Base-by-base conservation (phyloP, 2,797 vertebrate species). In the Dryobates pubescens region DNA sequence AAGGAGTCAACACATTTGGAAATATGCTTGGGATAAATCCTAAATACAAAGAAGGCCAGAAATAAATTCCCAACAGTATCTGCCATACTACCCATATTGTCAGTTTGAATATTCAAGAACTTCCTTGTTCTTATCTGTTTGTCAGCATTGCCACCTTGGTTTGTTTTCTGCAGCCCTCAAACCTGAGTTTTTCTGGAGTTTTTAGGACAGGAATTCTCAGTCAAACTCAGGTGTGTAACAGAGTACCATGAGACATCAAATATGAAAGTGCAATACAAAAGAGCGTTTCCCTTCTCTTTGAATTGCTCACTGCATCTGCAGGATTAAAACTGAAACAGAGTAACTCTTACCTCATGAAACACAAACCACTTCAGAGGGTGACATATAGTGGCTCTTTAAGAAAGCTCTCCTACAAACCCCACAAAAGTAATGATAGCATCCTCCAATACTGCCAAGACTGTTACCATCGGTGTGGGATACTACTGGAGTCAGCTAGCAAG, bases 381-480 rank as follows among this genome's bases (percentile, higher is more conserved):
- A 64, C 32, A 59, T 43, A 69, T n/a, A 89, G 43, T 0, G 84
- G 68, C 38, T 49, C 32, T 76, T 61, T 8, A 30, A 30, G 12
- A 36, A 34, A 82, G 32, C 49, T 61, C n/a, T 45, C 43, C 47
- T 45, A 24, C n/a, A 82, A 84, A 41, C 15, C 8, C 17, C 51
- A 30, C 9, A 51, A 19, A 47, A 45, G 12, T 29, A 58, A 62
- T 0, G 47, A 43, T 2, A 11, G 54, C 24, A 82, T 63, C 10
- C n/a, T 76, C 32, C 20, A 45, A 7, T 8, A 45, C 1, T 61
- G 15, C 68, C 41, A 26, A 56, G 9, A 36, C 12, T 49, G 53
- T 24, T n/a, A 43, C 41, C 13, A 10, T 6, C 53, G 43, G 27
- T 1, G 2, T 1, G 0, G 41, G 4, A 2, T n/a, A 22, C 38